phyloP scores from a whole-genome alignment of 1,140 invertebrate genomes.

The Anoplolepis gracilipes region DNA sequence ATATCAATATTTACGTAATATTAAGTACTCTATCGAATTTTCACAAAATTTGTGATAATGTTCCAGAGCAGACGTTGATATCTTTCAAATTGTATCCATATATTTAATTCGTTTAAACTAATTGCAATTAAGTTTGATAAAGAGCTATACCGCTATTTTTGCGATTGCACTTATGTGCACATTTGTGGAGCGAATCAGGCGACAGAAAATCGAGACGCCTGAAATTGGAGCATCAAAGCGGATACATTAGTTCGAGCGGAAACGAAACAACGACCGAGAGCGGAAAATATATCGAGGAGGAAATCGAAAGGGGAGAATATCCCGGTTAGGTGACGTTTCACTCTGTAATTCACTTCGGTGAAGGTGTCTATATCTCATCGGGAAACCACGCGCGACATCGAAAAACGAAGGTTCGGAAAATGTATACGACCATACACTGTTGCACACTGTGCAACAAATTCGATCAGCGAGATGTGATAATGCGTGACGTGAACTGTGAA shows the following conservation, averaged over 20 bases:
- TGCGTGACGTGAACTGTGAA: neutral
- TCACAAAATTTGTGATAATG: neutral
- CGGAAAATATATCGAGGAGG: slow-evolving; percentile 28
- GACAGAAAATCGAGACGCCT: neutral
- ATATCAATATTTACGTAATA: neutral
- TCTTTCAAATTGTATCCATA: neutral
- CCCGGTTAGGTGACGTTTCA: slow-evolving; percentile 24
- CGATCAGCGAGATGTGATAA: slow-evolving; percentile 1
- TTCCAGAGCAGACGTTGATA: neutral
- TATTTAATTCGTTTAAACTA: neutral
- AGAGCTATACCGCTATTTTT: neutral
- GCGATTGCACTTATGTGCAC: neutral
- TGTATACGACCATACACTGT: neutral
- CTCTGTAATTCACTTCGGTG: slow-evolving; percentile 29
- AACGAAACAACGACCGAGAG: slow-evolving; percentile 27
- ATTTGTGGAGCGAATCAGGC: neutral
- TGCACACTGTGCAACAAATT: slow-evolving; percentile 11
- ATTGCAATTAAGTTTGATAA: neutral
- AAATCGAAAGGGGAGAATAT: slow-evolving; percentile 14
- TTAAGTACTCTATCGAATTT: no score
- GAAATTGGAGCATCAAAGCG: slow-evolving; percentile 21
- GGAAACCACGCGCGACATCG: neutral
- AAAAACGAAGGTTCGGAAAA: slow-evolving; percentile 24
- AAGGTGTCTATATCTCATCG: slow-evolving; percentile 17
- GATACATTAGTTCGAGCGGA: slow-evolving; percentile 8